phyloP scores from a whole-genome alignment of 2,797 vertebrate species.

The Gambusia yucatana region DNA sequence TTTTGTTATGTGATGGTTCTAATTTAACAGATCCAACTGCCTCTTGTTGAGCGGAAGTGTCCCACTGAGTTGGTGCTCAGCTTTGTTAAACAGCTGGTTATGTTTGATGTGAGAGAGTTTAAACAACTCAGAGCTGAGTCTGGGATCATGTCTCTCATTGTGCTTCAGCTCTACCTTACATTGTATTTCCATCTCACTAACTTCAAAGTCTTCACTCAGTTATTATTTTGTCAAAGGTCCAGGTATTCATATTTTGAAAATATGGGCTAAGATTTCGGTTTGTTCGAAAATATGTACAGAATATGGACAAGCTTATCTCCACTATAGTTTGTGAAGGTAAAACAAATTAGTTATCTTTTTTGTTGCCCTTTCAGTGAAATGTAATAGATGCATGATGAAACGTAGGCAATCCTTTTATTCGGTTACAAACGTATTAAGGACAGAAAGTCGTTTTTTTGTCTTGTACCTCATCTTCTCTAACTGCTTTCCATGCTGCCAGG shows the following conservation, averaged over 20 bases:
- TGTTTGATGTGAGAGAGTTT: conserved; percentile 24
- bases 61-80: conserved; percentile 20
- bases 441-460: conserved; percentile 25
- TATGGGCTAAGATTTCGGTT: conserved; percentile 26
- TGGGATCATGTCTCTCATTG: conserved; percentile 22
- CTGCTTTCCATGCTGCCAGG: conserved; percentile 49
- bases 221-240: conserved; percentile 25
- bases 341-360: conserved; percentile 56
- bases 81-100: not conserved
- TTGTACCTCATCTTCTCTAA: conserved; percentile 1
- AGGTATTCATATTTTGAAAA: conserved; percentile 18
- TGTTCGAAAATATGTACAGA: conserved; percentile 44
- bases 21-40: not conserved
- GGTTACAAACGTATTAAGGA: conserved; percentile 65
- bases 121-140: conserved; percentile 25
- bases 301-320: conserved; percentile 47
- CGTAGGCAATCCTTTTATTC: conserved; percentile 48
- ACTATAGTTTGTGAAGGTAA: conserved; percentile 52
- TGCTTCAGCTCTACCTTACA: conserved; percentile 29
- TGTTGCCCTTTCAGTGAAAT: conserved; percentile 51
- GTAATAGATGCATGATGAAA: conserved; percentile 49
- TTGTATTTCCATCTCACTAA: conserved; percentile 46
- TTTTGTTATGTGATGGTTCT: not conserved
- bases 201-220: conserved; percentile 16
- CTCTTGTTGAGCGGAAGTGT: not conserved